Percentiles rank a stretch among this genome's conserved stretches.
These are phyloP conservation scores for Acipenser transmontanus DNA, from an alignment of 2,797 vertebrate genomes.

Conservation along the genomic window DNA sequence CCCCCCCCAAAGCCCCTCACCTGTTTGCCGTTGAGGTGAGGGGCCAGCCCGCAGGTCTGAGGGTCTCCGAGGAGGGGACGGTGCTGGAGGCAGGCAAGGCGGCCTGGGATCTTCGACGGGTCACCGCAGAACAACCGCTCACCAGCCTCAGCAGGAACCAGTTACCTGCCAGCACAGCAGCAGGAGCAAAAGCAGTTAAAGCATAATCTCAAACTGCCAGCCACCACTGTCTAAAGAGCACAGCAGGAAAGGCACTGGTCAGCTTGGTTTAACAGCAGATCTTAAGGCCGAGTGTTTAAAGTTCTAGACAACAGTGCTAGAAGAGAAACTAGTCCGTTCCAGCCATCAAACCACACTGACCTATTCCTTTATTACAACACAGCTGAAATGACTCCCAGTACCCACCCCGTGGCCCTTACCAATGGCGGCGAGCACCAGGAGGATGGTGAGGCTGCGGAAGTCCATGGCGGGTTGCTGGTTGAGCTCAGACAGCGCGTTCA, in stretches of 20 bases:
- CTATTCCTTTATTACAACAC: background rate
- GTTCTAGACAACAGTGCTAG: background rate
- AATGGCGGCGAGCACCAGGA: conserved; percentile 45
- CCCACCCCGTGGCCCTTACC: conserved; percentile 33
- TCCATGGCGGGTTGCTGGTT: conserved; percentile 62
- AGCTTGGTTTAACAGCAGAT: background rate
- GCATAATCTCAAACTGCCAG: too few species aligned
- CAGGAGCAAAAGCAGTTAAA: too few species aligned
- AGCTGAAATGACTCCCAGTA: background rate
- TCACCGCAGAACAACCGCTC: conserved; percentile 16
- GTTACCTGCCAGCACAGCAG: conserved; percentile 42
- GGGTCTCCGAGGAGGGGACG: conserved; percentile 18
- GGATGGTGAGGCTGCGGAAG: conserved; percentile 50
- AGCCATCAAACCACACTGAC: background rate
- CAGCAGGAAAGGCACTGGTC: background rate
- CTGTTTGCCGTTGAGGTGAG: conserved; percentile 60
- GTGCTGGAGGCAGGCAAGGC: background rate
- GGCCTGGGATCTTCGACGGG: background rate
- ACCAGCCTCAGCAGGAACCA: conserved; percentile 45
- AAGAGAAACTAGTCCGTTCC: too few species aligned
- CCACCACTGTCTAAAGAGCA: background rate
- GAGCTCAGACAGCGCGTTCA: conserved; percentile 57
- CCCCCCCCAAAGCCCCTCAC: conserved; percentile 36
- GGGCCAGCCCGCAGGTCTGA: conserved; percentile 15
- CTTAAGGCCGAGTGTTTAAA: background rate